Conservation (phyloP, 2,113 vertebrate species). For the Gopherus evgoodei region DNA sequence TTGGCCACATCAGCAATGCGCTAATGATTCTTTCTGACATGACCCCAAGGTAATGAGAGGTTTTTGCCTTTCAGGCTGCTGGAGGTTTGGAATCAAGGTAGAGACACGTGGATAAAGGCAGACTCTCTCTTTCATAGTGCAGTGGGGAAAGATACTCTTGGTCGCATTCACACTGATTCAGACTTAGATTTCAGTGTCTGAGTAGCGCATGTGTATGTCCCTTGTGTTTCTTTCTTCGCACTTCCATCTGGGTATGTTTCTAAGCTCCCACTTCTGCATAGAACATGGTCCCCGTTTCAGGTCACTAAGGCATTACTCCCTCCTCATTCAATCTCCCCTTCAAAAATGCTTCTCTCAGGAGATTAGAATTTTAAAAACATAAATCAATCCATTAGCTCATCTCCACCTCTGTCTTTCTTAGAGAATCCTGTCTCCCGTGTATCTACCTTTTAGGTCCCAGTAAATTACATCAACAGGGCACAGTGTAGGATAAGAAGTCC, state of each 20-base stretch:
- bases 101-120: constrained; percentile 15
- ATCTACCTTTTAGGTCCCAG: accelerated
- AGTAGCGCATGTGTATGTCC: accelerated
- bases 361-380: not conserved
- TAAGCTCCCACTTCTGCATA: accelerated
- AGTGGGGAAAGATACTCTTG: not conserved
- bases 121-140: not conserved
- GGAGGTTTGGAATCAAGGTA: constrained; percentile 5
- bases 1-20: constrained; percentile 40
- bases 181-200: accelerated
- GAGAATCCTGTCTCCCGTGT: accelerated
- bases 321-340: not conserved
- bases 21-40: constrained; percentile 53
- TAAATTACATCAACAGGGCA: accelerated
- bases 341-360: not conserved
- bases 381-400: not conserved
- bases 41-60: constrained; percentile 56
- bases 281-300: accelerated
- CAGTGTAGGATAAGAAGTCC: not conserved
- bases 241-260: not conserved
- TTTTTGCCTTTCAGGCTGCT: constrained; percentile 11
- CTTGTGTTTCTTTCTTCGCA: not conserved
- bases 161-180: not conserved
- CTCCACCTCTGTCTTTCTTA: not conserved
- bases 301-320: not conserved